phyloP scores from a whole-genome alignment of 2,797 vertebrate species.

The Mormyrus hasselquistii region DNA sequence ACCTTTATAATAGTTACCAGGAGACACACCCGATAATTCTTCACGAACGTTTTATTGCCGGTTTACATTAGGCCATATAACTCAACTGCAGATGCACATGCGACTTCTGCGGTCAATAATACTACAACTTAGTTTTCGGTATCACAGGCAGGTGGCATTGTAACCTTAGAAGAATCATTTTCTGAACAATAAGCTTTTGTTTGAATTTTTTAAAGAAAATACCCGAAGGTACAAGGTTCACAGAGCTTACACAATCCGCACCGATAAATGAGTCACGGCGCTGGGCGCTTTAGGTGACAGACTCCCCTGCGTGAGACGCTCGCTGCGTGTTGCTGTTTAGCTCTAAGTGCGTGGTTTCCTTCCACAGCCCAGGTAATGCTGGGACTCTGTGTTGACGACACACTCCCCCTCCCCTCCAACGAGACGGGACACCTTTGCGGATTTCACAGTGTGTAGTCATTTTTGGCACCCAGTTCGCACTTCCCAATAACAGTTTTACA shows the following conservation, averaged over 20 bases:
- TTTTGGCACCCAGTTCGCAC: not conserved
- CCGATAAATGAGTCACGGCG: not conserved
- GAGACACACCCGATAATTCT: not conserved
- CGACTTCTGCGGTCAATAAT: not conserved
- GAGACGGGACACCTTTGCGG: not conserved
- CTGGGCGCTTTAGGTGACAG: not conserved
- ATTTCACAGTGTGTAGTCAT: not conserved
- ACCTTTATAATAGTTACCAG: not conserved
- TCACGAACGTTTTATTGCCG: not conserved
- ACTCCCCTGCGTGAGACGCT: not conserved
- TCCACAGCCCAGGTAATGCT: not conserved
- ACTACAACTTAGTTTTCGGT: not conserved
- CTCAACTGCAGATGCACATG: not conserved
- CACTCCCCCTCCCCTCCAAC: not conserved
- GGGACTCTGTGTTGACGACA: not conserved
- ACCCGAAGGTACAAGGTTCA: not conserved
- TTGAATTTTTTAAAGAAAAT: not conserved
- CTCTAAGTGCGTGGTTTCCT: not conserved
- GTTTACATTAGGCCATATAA: not conserved
- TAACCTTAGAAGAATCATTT: conserved; percentile 1
- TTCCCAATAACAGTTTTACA: not conserved
- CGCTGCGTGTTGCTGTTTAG: not conserved
- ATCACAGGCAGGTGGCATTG: not conserved
- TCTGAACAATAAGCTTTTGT: not conserved
- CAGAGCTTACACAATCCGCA: not conserved